These are phyloP conservation scores for Phytoseiulus persimilis DNA, from an alignment of 2,888 invertebrate genomes.

Conservation along the genomic window DNA sequence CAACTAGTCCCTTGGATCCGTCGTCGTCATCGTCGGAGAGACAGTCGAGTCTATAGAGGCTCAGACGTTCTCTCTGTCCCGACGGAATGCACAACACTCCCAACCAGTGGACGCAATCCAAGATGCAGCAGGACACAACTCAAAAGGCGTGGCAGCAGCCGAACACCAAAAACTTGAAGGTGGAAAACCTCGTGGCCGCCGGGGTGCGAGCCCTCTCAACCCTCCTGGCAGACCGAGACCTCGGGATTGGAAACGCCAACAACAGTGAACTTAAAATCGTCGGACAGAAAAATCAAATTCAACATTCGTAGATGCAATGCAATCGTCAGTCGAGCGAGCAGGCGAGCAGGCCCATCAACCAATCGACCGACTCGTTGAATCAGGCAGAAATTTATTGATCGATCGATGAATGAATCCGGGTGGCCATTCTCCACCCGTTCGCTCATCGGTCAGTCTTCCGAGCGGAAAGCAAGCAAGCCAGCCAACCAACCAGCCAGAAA, in stretches of 20 bases:
- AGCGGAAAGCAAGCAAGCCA: not conserved
- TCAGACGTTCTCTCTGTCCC: not conserved
- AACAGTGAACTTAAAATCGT: not conserved
- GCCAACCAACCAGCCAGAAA: not conserved
- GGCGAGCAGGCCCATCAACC: not conserved
- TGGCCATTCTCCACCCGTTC: not conserved
- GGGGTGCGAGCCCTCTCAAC: constrained; percentile 38
- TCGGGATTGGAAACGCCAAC: constrained; percentile 39
- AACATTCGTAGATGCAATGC: not conserved
- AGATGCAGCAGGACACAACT: not conserved
- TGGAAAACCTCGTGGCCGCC: constrained; percentile 21
- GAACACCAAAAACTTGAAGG: not conserved
- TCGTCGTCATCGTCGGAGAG: not conserved
- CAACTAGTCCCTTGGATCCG: constrained; percentile 5
- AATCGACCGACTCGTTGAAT: not conserved
- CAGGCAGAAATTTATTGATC: not conserved
- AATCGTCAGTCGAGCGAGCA: not conserved
- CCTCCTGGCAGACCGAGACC: constrained; percentile 39
- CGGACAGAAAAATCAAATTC: not conserved
- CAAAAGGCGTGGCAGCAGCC: not conserved
- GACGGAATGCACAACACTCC: not conserved
- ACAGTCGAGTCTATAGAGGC: not conserved
- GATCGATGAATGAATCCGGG: not conserved
- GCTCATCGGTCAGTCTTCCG: not conserved
- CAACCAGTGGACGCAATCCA: not conserved